Base-by-base conservation (phyloP, 1,140 invertebrate species). In the Galleria mellonella region DNA sequence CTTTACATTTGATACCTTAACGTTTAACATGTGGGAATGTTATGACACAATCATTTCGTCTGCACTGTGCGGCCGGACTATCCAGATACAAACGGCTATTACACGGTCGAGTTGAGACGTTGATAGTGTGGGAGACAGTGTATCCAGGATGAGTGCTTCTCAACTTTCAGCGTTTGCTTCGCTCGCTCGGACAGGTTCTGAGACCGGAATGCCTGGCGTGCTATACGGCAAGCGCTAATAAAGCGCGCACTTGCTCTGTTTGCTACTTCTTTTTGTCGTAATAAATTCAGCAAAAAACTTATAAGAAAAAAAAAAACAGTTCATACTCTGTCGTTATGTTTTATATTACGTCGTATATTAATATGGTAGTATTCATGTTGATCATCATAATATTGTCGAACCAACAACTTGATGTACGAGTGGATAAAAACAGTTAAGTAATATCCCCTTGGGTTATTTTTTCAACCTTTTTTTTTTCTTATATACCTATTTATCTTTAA, bases 241-340 rank as follows among this genome's bases (percentile, higher is more conserved):
- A 78, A 74, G 72, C 75, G 72, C 73, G 72, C 75, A 83, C 78
- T 83, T 79, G 73, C 67, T 56, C 55, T 6, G 17, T 23, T 23
- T 23, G 65, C 70, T 67, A 71, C 66, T 75, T 77, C 72, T 77
- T 79, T 77, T 83, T 79, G 75, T 77, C 54, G 55, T 65, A 66
- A 72, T 82, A 77, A 77, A 77, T 77, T 35, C 6, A 3, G 17
- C 6, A 23, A 23, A n/a, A 23, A 6, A 3, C 17, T 23, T 23
- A 6, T 23, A 23, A 23, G 6, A 23, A 23, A 23, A 3, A 23
- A 3, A 23, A 6, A 3, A 23, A 3, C 2, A 3, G 6, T 6
- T 23, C 6, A 23, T 23, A 23, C 6, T 23, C 17, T 23, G n/a
- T n/a, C n/a, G n/a, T 23, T 23, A 23, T 23, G 17, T 23, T 6